Base-by-base conservation (phyloP, 2,797 vertebrate species). In the Xenopus petersii region DNA sequence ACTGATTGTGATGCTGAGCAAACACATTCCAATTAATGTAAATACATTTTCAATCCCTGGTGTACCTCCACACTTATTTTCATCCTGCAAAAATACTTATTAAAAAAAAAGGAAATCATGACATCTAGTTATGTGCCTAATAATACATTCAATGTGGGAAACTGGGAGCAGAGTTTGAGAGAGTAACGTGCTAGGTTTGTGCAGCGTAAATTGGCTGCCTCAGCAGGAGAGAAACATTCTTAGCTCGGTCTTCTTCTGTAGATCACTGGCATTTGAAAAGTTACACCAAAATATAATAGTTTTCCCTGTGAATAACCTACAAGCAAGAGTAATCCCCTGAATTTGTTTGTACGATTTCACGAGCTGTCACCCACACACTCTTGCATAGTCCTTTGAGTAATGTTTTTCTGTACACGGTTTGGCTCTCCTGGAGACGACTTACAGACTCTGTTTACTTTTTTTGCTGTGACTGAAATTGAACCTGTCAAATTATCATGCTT, bases 261-360 rank as follows among this genome's bases (percentile, higher is more conserved):
- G 55, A 74, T 64, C 74, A 17, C 54, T 64, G 74, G 54, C 51
- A 71, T 71, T 60, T 72, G 63, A 42, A 62, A 54, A 77, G 69
- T 42, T 77, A 71, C 65, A 71, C 36, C 60, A 62, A 61, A 64
- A 42, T 64, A 15, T 58, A 42, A 60, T 65, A 0, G 61, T 69
- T 70, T 58, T 74, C 42, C 60, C 33, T 54, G 21, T 49, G 33
- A 60, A 36, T 65, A 24, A 65, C 24, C 26, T 10, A 46, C 56
- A 58, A 65, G 12, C 54, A 61, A 60, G 24, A 51, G 49, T 64
- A 47, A 24, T 49, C 42, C 62, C 7, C 13, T 12, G 60, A 63
- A 65, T 71, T 75, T 70, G 74, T 75, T 62, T 59, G 64, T 75
- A 62, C 69, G 55, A 73, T 72, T 72, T 77, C 64, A 68, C 36